These are phyloP conservation scores for Trypoxylus dichotomus DNA, from an alignment of 1,140 invertebrate species.

Conservation along the genomic window DNA sequence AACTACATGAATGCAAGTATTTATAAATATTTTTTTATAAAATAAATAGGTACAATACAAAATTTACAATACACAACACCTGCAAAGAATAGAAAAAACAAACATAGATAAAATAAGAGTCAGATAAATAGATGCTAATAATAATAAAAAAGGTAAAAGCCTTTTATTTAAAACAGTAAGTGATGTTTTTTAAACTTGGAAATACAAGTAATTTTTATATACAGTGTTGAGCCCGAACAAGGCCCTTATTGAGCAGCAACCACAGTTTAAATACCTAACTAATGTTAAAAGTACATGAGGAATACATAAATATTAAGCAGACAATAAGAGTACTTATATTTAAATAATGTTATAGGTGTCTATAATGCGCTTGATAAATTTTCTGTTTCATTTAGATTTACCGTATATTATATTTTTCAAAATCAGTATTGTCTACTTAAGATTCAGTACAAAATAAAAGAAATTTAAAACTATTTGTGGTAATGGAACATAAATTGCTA, in stretches of 20 bases:
- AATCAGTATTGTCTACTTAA: slow-evolving; percentile 16
- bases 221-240: neutral
- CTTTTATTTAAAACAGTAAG: slow-evolving; percentile 28
- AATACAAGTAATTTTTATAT: slow-evolving; percentile 16
- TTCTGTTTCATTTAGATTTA: neutral
- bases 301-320: slow-evolving; percentile 23
- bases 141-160: slow-evolving; percentile 27
- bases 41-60: slow-evolving; percentile 27
- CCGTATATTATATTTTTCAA: neutral
- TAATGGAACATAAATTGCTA: slow-evolving; percentile 21
- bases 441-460: neutral
- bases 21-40: slow-evolving; percentile 27
- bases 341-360: neutral
- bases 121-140: slow-evolving; percentile 13
- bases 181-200: slow-evolving; percentile 23
- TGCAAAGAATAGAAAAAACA: neutral
- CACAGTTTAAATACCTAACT: slow-evolving; percentile 4
- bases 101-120: slow-evolving; percentile 11
- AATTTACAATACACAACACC: slow-evolving; percentile 29
- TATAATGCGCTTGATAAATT: neutral
- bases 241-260: slow-evolving; percentile 27
- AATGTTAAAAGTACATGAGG: slow-evolving; percentile 22
- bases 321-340: slow-evolving; percentile 9
- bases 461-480: slow-evolving; percentile 16
- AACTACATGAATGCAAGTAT: slow-evolving; percentile 4